Conservation (phyloP, 92 coral and sea anemone genomes). For the Desmophyllum pertusum region DNA sequence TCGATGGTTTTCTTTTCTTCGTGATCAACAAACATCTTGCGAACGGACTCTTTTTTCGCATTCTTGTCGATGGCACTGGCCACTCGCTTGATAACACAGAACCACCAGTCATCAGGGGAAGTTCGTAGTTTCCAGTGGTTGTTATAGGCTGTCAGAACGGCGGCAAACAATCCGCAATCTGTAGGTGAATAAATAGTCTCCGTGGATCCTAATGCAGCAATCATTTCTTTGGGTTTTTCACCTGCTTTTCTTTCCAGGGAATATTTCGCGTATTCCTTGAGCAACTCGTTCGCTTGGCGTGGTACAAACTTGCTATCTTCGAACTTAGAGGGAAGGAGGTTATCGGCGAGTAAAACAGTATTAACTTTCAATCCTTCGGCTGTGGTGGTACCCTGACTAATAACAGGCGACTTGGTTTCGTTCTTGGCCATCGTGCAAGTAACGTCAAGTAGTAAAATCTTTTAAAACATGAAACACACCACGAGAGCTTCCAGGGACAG, state of each 20-base stretch:
- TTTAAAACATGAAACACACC: no score
- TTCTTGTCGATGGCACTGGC: conserved; percentile 59
- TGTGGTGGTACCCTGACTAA: no score
- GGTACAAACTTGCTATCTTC: conserved; percentile 48
- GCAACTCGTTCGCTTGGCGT: conserved; percentile 4
- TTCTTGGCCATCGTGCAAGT: no score
- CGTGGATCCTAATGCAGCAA: not conserved
- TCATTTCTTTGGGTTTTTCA: not conserved
- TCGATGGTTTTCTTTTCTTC: conserved; percentile 54
- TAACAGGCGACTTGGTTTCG: no score
- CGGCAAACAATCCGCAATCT: conserved; percentile 46
- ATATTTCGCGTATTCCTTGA: no score
- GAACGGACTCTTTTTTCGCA: conserved; percentile 48
- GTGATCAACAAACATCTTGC: conserved; percentile 62
- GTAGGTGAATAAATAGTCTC: not conserved
- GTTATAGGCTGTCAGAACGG: conserved; percentile 53
- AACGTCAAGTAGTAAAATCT: no score
- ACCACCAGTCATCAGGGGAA: conserved; percentile 74
- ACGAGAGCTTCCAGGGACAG: no score
- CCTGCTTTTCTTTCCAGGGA: no score
- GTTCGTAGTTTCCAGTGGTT: conserved; percentile 15
- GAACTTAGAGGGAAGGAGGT: conserved; percentile 10
- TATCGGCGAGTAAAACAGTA: not conserved
- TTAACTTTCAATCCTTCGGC: not conserved
- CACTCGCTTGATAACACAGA: conserved; percentile 57